phyloP scores from a whole-genome alignment of 2,797 vertebrate genomes.

The Malacoraja senta region DNA sequence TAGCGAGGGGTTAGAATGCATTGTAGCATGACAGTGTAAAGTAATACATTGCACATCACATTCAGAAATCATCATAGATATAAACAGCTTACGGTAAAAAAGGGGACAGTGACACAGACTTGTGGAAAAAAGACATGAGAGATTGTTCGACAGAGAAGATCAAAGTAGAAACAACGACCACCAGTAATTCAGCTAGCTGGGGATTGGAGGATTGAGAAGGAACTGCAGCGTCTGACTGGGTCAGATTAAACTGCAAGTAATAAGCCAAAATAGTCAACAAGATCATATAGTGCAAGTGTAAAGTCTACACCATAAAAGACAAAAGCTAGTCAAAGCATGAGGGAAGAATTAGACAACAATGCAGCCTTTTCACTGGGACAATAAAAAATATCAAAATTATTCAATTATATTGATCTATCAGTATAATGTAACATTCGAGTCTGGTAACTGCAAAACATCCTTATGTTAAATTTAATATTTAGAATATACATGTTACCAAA shows the following conservation, averaged over 20 bases:
- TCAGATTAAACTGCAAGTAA: conserved; percentile 13
- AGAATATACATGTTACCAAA: not conserved
- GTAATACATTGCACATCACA: not conserved
- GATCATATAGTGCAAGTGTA: not conserved
- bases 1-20: not conserved
- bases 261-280: not conserved
- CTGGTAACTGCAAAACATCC: not conserved
- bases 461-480: not conserved
- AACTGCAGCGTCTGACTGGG: not conserved
- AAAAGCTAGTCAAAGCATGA: not conserved
- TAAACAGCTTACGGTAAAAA: not conserved
- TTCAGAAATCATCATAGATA: not conserved
- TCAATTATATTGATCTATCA: not conserved
- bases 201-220: conserved; percentile 15
- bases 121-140: not conserved
- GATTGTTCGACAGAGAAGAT: conserved; percentile 14
- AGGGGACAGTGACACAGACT: not conserved
- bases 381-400: not conserved
- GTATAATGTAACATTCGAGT: not conserved
- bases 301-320: not conserved
- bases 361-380: not conserved
- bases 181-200: conserved; percentile 38
- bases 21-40: not conserved
- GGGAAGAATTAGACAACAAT: not conserved
- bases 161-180: conserved; percentile 41